Percentiles rank a stretch among this genome's conserved stretches.
Evolutionary conservation across 2,797 vertebrate genomes (phyloP).

Genomic region (Dipus sagitta): DNA sequence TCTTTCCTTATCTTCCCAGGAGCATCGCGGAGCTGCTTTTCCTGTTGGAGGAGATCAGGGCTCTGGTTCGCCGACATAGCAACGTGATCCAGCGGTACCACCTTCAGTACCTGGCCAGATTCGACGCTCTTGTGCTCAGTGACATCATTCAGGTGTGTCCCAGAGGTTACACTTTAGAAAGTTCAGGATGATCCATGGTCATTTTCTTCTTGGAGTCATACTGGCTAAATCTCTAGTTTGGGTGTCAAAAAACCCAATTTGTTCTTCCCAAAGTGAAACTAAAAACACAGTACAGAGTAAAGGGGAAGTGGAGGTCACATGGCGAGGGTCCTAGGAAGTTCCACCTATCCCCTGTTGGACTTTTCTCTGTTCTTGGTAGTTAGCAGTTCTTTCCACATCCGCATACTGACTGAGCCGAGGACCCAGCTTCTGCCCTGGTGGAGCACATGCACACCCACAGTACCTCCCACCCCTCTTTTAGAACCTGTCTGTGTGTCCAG

Average conservation of each 20-base stretch:
- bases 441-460: neutral
- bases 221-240: slow-evolving; percentile 1
- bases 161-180: neutral
- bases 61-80: slow-evolving; percentile 86
- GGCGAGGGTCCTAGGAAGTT: neutral
- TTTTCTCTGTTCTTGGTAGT: neutral
- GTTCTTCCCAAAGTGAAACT: neutral
- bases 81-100: slow-evolving; percentile 93
- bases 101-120: slow-evolving; percentile 94
- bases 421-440: neutral
- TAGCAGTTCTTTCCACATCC: neutral
- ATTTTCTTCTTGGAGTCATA: neutral
- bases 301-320: neutral
- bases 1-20: slow-evolving; percentile 82
- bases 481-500: slow-evolving; percentile 96
- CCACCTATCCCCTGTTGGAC: neutral
- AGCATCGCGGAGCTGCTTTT: slow-evolving; percentile 93
- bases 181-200: neutral
- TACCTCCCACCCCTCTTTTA: slow-evolving; percentile 75
- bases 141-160: slow-evolving; percentile 94
- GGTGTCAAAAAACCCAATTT: neutral
- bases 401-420: neutral
- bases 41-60: slow-evolving; percentile 91
- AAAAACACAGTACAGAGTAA: slow-evolving; percentile 50
- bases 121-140: slow-evolving; percentile 94